A percentile compares a stretch with the other conserved stretches of the same genome.
phyloP scores from a whole-genome alignment of 2,888 invertebrate genomes.

The Isoperla grammatica region DNA sequence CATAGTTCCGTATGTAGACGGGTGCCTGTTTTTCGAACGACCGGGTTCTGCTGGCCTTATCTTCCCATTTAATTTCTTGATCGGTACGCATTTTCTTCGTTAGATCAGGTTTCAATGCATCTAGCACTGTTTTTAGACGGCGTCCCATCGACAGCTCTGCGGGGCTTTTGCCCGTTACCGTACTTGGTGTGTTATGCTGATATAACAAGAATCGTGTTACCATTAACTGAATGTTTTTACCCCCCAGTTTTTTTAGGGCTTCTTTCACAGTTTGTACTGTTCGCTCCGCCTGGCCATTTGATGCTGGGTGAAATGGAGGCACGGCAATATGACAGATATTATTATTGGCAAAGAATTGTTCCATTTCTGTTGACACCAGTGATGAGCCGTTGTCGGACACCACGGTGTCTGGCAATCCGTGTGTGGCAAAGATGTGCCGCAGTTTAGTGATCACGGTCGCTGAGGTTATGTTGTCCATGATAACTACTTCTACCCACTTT shows the following conservation, averaged over 20 bases:
- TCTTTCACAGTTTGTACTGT: conserved; percentile 32
- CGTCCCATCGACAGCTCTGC: too few relatives aligned
- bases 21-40: too few relatives aligned
- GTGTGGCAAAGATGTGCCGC: background rate
- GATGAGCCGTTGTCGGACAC: conserved; percentile 35
- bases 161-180: too few relatives aligned
- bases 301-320: conserved; percentile 32
- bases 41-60: too few relatives aligned
- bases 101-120: background rate
- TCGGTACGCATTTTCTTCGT: too few relatives aligned
- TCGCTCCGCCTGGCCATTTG: conserved; percentile 35
- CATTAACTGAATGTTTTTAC: conserved; percentile 2
- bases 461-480: background rate
- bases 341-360: too few relatives aligned
- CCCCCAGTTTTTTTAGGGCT: conserved; percentile 11
- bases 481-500: conserved; percentile 5
- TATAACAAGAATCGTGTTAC: too few relatives aligned
- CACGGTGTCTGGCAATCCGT: conserved; percentile 2
- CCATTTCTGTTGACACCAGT: too few relatives aligned
- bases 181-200: conserved; percentile 28
- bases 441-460: background rate
- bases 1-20: too few relatives aligned
- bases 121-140: conserved; percentile 19
- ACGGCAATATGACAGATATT: conserved; percentile 28
- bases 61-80: too few relatives aligned